phyloP scores from a whole-genome alignment of 2,888 invertebrate species.

The Polyommatus iphigenia region DNA sequence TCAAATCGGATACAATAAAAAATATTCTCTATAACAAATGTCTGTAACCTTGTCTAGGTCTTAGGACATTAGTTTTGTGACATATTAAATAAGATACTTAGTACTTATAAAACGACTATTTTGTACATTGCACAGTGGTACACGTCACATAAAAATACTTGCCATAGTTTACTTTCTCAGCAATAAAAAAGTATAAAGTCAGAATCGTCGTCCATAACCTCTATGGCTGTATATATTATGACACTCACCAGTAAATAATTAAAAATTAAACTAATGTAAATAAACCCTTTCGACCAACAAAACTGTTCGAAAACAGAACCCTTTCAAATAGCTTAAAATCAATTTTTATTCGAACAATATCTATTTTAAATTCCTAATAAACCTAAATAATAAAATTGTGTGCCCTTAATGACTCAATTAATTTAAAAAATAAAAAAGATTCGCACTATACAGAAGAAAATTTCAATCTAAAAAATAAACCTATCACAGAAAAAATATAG shows the following conservation, averaged over 20 bases:
- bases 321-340: background rate
- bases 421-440: background rate
- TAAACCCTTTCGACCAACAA: background rate
- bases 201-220: background rate
- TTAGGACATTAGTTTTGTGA: background rate
- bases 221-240: background rate
- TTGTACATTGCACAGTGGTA: background rate
- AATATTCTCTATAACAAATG: background rate
- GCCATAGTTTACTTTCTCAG: background rate
- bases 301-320: background rate
- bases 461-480: background rate
- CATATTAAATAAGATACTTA: background rate
- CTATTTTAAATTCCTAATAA: background rate
- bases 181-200: background rate
- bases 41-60: background rate
- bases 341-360: background rate
- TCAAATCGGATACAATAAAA: background rate
- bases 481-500: conserved; percentile 18
- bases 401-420: background rate
- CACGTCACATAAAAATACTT: background rate
- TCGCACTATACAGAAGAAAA: background rate
- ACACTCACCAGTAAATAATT: background rate
- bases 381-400: conserved; percentile 1
- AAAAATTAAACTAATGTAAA: background rate
- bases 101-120: background rate